Evolutionary conservation across 2,888 invertebrate species (phyloP).

Genomic region (Lottia gigantea): DNA sequence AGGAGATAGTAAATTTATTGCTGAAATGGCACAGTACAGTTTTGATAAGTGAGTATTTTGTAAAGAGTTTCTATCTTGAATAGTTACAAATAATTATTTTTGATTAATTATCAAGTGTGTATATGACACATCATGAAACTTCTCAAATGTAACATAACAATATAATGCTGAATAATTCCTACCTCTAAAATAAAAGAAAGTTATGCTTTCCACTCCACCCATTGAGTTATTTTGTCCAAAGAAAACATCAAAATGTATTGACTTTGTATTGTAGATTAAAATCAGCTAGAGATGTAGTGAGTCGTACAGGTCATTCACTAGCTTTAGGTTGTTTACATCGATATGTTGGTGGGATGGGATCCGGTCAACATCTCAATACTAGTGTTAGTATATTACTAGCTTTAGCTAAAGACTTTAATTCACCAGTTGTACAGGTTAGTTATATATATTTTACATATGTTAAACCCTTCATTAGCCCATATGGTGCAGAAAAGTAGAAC

Average conservation of each 20-base stretch:
- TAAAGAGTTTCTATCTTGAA: not conserved
- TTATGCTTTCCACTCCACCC: no score
- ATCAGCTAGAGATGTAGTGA: slow-evolving; percentile 87
- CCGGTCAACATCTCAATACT: slow-evolving; percentile 92
- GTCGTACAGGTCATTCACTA: slow-evolving; percentile 85
- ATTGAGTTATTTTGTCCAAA: no score
- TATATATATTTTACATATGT: not conserved
- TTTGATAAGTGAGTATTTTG: slow-evolving; percentile 76
- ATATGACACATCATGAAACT: no score
- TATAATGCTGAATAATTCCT: no score
- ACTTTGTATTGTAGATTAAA: slow-evolving; percentile 72
- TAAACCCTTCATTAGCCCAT: no score
- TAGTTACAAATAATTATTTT: not conserved
- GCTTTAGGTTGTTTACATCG: slow-evolving; percentile 96
- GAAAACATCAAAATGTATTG: no score
- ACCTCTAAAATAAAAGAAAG: no score
- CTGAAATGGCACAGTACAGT: slow-evolving; percentile 88
- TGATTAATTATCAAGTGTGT: not conserved
- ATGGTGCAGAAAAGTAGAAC: no score
- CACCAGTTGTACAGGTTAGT: slow-evolving; percentile 90
- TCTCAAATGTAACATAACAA: no score
- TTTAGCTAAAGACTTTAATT: slow-evolving; percentile 91
- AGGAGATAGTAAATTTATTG: slow-evolving; percentile 86
- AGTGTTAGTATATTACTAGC: slow-evolving; percentile 94
- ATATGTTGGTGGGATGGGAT: slow-evolving; percentile 95